Evolutionary conservation across 1,140 invertebrate species (phyloP), one percentile per base, ranked within the genome.

Genomic region (Potamilus streckersoni): DNA sequence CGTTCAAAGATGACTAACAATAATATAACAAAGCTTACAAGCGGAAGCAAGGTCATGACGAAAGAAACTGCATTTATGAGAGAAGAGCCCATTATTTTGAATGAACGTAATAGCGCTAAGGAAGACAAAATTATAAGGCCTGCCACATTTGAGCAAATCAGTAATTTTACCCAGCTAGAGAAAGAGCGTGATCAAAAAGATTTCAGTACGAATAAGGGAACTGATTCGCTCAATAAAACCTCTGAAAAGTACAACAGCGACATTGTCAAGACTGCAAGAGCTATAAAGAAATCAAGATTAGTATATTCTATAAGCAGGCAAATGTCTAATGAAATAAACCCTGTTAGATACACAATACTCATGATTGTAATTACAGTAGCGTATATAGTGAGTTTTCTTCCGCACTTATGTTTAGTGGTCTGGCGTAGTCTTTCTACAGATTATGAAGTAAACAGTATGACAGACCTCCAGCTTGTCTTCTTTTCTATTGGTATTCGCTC

Each of bases 401-500:
- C 75, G 3, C 38, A 72, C 31, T 31, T 72, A 27, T 38, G n/a
- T 16, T 55, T 77, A 16, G 31, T 57, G 0, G 19, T 72, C 3
- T 76, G 74, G 74, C 59, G 74, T 3, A 57, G 55, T 23, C n/a
- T 70, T 27, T 19, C 19, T 13, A 49, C n/a, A 16, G 57, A 38
- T 6, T 76, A 76, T 31, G 74, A 76, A 49, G 68, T 59, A 12
- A 58, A 76, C 16, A 19, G n/a, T 2, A 16, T 82, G 23, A 69
- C 74, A 3, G 67, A 78, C 16, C 38, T 59, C 19, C 65, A 69
- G 62, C 70, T 80, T n/a, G 74, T 83, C 2, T 74, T 74, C 15
- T 83, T 83, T 69, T 78, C 80, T 63, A 78, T 83, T 61, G 76
- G 76, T 5, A 23, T 83, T 12, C 59, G 82, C 23, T 80, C 82